phyloP scores from a whole-genome alignment of 2,113 vertebrate species.

The Chionis minor region DNA sequence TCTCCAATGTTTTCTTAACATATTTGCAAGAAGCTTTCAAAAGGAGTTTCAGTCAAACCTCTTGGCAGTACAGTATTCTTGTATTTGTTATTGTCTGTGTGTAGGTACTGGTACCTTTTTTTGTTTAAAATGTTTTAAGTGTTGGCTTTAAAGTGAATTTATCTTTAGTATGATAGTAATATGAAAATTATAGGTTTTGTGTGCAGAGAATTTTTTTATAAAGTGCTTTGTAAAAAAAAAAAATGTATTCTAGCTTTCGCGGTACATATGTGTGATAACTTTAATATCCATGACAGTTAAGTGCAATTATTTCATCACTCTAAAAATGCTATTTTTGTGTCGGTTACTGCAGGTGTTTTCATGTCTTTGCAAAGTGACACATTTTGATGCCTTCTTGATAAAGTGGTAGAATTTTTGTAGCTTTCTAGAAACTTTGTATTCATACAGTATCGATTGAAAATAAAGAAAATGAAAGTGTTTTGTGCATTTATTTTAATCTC shows the following conservation, averaged over 20 bases:
- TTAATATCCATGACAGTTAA: slow-evolving; percentile 95
- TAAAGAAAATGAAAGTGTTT: slow-evolving; percentile 89
- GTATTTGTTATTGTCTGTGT: slow-evolving; percentile 90
- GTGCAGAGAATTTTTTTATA: slow-evolving; percentile 94
- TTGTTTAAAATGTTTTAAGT: slow-evolving; percentile 89
- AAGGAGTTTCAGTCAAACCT: slow-evolving; percentile 85
- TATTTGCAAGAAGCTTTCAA: slow-evolving; percentile 77
- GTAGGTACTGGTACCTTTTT: slow-evolving; percentile 98
- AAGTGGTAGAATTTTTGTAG: slow-evolving; percentile 99
- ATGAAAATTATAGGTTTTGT: slow-evolving; percentile 93
- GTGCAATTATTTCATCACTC: slow-evolving; percentile 92
- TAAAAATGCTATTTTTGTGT: slow-evolving; percentile 93
- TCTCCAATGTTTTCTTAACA: slow-evolving; percentile 76
- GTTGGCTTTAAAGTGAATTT: slow-evolving; percentile 98
- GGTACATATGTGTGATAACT: slow-evolving; percentile 98
- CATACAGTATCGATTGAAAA: slow-evolving; percentile 99
- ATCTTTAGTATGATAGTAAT: slow-evolving; percentile 92
- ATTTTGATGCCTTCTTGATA: slow-evolving; percentile 99
- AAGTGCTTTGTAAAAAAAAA: slow-evolving; percentile 97
- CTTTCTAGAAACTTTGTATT: slow-evolving; percentile 99
- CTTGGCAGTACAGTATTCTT: slow-evolving; percentile 92
- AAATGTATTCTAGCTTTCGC: slow-evolving; percentile 95
- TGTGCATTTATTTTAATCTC: slow-evolving; percentile 69
- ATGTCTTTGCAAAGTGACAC: slow-evolving; percentile 98
- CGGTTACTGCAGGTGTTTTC: slow-evolving; percentile 96